Evolutionary conservation across 2,888 invertebrate species (phyloP), one percentile per base, ranked within the genome.

Genomic region (Malthinus seriepunctatus): DNA sequence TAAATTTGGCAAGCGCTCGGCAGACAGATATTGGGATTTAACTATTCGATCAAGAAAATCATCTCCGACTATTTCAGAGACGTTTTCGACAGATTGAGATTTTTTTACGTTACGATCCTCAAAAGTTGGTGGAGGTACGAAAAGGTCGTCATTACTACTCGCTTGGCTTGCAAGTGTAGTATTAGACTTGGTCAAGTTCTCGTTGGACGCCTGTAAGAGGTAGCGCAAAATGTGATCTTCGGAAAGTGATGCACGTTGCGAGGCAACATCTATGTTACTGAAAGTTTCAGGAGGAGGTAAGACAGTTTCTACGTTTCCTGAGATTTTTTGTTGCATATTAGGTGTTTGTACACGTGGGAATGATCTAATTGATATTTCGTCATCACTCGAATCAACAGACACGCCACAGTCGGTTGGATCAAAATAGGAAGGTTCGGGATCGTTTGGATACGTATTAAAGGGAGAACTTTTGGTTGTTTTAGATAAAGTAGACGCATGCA

Each of bases 401-500:
- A 2, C 10, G 10, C 10, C 35, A 35, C n/a, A 35, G 14, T 2
- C 9, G 3, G 9, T 9, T 42, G 15, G n/a, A n/a, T 14, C 8
- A 15, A n/a, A 14, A 15, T 7, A 42, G 39, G 15, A 15, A 42
- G 39, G 15, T 23, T 23, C 5, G 23, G 12, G 23, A 49, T 69
- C 69, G 35, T 67, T 69, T 32, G 67, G 65, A 31, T 69, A 67
- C 71, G 67, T 15, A 62, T 50, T 39, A 60, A 69, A 60, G 66
- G 67, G n/a, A n/a, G n/a, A n/a, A 23, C 23, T 23, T 65, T 70
- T 71, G 31, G 61, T 60, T 33, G 67, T 50, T 69, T 73, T 75
- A 38, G 76, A 75, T 64, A 76, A 67, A 51, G 75, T 76, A 55
- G 74, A 70, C 51, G 71, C 70, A 69, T 69, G 69, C 69, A 67